Percentiles rank a stretch among this genome's conserved stretches.
These are phyloP conservation scores for human DNA, from an alignment of 2,113 vertebrate genomes.

Conservation along the genomic window GRCh38 chr2:148107001-148107500, in stretches of 20 bases:
- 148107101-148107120: background rate
- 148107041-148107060: no score
- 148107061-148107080: background rate
- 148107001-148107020: background rate
- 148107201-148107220: background rate
- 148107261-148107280: background rate
- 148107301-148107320: background rate
- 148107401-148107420: background rate
- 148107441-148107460: background rate
- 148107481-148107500: conserved; percentile 24
- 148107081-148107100: background rate
- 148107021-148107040: no score
- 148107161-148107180: background rate
- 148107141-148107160: background rate
- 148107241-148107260: background rate
- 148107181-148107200: background rate
- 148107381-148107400: background rate
- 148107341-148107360: background rate
- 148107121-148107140: background rate
- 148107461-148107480: background rate
- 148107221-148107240: background rate
- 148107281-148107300: background rate
- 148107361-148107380: background rate
- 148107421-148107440: background rate
- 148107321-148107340: background rate